Evolutionary conservation across 2,888 invertebrate species (phyloP).

Genomic region (Spisula solida): DNA sequence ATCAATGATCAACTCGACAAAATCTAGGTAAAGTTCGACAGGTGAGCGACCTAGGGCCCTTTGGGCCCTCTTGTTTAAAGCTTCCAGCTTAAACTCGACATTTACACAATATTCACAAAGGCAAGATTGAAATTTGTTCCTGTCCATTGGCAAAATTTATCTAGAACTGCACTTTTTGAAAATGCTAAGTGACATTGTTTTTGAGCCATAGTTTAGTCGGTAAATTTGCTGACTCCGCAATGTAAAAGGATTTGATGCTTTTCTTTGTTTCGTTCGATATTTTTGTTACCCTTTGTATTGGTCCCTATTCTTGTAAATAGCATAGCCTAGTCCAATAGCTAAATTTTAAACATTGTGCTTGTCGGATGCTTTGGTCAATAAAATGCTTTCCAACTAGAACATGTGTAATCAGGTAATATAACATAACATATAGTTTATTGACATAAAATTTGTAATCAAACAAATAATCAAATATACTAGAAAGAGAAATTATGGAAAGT

Average conservation of each 20-base stretch:
- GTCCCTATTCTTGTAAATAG: constrained; percentile 3
- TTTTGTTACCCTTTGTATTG: constrained; percentile 15
- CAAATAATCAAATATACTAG: no score
- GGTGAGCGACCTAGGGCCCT: no score
- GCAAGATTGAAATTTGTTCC: no score
- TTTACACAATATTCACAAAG: no score
- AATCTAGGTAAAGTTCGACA: no score
- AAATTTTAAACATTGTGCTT: constrained; percentile 35
- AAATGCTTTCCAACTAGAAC: constrained; percentile 25
- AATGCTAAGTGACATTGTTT: constrained; percentile 45
- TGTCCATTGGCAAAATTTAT: no score
- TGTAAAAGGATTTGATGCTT: constrained; percentile 33
- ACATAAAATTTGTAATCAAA: no score
- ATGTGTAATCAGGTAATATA: background rate
- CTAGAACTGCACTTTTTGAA: constrained; percentile 45
- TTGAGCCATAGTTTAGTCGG: background rate
- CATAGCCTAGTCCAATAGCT: constrained; percentile 32
- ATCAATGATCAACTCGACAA: no score
- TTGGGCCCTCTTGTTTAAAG: no score
- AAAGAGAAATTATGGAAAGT: no score
- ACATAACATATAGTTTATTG: no score
- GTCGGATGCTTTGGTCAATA: background rate
- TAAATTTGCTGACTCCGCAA: background rate
- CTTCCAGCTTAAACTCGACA: constrained; percentile 40
- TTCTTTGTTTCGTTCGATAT: constrained; percentile 12